Evolutionary conservation across 2,888 invertebrate genomes (phyloP), one percentile per base, ranked within the genome.

Genomic region (Orthosia incerta): DNA sequence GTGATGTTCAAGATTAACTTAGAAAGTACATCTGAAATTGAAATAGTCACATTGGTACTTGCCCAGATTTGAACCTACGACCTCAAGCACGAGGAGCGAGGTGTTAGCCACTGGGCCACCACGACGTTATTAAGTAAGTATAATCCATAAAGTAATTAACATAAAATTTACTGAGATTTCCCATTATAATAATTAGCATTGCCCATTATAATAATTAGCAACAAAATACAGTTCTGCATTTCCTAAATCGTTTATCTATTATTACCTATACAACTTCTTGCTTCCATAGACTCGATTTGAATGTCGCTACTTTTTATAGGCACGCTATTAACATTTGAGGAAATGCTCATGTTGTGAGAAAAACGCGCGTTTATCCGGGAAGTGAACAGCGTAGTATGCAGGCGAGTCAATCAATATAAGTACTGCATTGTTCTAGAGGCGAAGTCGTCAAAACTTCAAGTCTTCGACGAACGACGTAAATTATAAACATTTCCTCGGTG

Each of bases 281-380:
- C 73, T 74, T 71, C 64, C 67, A 76, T 74, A 39, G 57, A 69
- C 74, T 55, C 59, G 60, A 75, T 87, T 85, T 86, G 74, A 87
- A 87, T 87, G 84, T 84, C 46, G 78, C 69, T 57, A 80, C 75
- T 85, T 85, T 87, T 87, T 88, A 66, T 74, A 53, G 72, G 53
- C 60, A 59, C 77, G 73, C 75, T 80, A 76, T 70, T 83, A 79
- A 80, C 76, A 86, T 75, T 83, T 82, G 69, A 89, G 91, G 90
- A 92, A 92, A 89, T 85, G 80, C 78, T 77, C 66, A 55, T 80
- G 86, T 88, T 90, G 86, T 90, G 90, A 88, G 91, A 92, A 92
- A 91, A 91, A 88, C 80, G 65, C 56, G 69, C 62, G 68, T 73
- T 78, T 87, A 88, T 92, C 90, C 91, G 90, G 92, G 92, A 92